Evolutionary conservation across 2,113 vertebrate genomes (phyloP), one percentile per base, ranked within the genome.

Genomic region (Chaetodon auriga): DNA sequence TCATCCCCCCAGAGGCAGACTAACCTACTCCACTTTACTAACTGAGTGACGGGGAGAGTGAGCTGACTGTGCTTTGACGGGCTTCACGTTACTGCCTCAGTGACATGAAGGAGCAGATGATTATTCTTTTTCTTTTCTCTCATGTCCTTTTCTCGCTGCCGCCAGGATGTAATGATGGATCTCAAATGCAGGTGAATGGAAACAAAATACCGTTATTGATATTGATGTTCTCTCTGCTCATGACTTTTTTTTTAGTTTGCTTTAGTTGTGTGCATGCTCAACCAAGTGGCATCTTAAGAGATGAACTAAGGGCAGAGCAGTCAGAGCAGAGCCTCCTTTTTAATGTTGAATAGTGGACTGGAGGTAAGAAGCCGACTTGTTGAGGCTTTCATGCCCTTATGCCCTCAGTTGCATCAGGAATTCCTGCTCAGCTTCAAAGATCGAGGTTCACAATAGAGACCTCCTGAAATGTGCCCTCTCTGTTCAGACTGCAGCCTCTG

Each of bases 341-440:
- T 75, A 38, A 21, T 30, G 30, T 30, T 30, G 30, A 1, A 30
- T 49, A 75, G 38, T 23, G 41, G 14, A 73, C 46, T 54, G 38
- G 35, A 76, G 23, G 51, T 23, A 21, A 57, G 41, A 72, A 15
- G 60, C 18, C 49, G 49, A 71, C 65, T 78, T 78, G 36, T 54
- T 54, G 68, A 69, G 75, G 71, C 57, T 19, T 38, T 69, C 57
- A 19, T 70, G 69, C 90, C 87, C 83, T 80, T 63, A 89, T 90
- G 82, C 78, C 84, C 81, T 80, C 81, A 89, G 75, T 86, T 51
- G 64, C 78, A 53, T 49, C 75, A 91, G 75, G 79, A 87, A 89
- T 91, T 88, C 73, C 76, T 54, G 65, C n/a, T 68, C 61, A 46
- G 49, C 85, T 89, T 91, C 84, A 89, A 92, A 91, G 85, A 83